A percentile compares a stretch with the other conserved stretches of the same genome.
These are phyloP conservation scores for Vanessa atalanta DNA, from an alignment of 1,140 invertebrate species.

Conservation along the genomic window DNA sequence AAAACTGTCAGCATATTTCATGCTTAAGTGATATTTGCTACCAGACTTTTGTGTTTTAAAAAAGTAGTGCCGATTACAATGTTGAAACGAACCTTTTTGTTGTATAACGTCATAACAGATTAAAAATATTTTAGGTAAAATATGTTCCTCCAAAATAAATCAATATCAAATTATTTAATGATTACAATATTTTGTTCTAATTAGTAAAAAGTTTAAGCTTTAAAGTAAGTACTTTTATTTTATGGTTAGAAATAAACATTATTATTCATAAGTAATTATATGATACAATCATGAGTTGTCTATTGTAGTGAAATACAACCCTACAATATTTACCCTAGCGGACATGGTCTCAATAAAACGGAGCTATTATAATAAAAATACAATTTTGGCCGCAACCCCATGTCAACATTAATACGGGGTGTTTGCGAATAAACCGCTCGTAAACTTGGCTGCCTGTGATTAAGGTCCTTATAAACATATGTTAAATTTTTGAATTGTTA, in stretches of 20 bases:
- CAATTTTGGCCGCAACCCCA: slow-evolving; percentile 77
- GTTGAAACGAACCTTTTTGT: background rate
- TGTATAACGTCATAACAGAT: background rate
- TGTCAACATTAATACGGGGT: slow-evolving; percentile 59
- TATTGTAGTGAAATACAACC: slow-evolving; percentile 59
- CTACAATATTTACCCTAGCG: slow-evolving; percentile 71
- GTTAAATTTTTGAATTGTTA: background rate
- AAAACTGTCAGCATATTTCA: slow-evolving; percentile 73
- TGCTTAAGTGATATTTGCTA: slow-evolving; percentile 65
- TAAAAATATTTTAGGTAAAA: background rate
- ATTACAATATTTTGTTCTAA: background rate
- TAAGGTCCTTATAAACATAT: slow-evolving; percentile 13
- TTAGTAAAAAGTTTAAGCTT: background rate
- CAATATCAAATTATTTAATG: too few relatives aligned
- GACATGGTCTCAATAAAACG: slow-evolving; percentile 66
- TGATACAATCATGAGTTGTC: slow-evolving; percentile 46
- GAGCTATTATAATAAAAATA: slow-evolving; percentile 80
- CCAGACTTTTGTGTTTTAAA: slow-evolving; percentile 19
- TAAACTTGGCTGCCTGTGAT: slow-evolving; percentile 19
- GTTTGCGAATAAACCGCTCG: slow-evolving; percentile 68
- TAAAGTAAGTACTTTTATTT: background rate
- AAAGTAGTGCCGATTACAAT: background rate
- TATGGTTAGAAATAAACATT: slow-evolving; percentile 5
- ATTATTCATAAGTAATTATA: slow-evolving; percentile 61
- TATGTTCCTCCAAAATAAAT: too few relatives aligned